A percentile compares a stretch with the other conserved stretches of the same genome.
Evolutionary conservation across 2,797 vertebrate species (phyloP).

Genomic region (Periparus ater): DNA sequence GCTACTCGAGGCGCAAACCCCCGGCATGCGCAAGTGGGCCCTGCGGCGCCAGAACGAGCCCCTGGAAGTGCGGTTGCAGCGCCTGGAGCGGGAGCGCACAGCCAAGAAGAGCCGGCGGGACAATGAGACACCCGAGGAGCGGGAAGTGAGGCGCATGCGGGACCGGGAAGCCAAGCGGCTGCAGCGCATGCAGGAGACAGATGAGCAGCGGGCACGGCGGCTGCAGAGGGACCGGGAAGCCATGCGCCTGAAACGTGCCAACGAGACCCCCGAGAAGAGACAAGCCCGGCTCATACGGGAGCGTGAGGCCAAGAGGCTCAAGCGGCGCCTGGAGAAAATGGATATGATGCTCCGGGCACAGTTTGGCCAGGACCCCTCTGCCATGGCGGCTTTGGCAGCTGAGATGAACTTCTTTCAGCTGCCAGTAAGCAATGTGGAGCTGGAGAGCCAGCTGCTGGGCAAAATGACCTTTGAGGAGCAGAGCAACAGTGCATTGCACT

Average conservation of each 20-base stretch:
- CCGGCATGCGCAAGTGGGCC: slow-evolving; percentile 87
- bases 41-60: slow-evolving; percentile 93
- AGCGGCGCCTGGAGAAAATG: slow-evolving; percentile 95
- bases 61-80: slow-evolving; percentile 86
- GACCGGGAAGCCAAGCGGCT: slow-evolving; percentile 96
- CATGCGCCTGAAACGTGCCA: slow-evolving; percentile 94
- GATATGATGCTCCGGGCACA: slow-evolving; percentile 95
- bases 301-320: slow-evolving; percentile 94
- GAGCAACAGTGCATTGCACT: slow-evolving; percentile 71
- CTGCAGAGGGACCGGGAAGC: slow-evolving; percentile 95
- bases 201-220: slow-evolving; percentile 91
- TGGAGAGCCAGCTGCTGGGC: slow-evolving; percentile 90
- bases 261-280: slow-evolving; percentile 94
- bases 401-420: slow-evolving; percentile 96
- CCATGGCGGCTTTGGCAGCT: slow-evolving; percentile 94
- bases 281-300: slow-evolving; percentile 94
- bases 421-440: slow-evolving; percentile 88
- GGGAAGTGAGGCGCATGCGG: slow-evolving; percentile 88
- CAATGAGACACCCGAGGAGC: slow-evolving; percentile 90
- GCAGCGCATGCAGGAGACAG: slow-evolving; percentile 95
- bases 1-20: slow-evolving; percentile 86
- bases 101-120: slow-evolving; percentile 96
- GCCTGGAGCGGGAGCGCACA: slow-evolving; percentile 92
- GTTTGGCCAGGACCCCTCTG: slow-evolving; percentile 95
- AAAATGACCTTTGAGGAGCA: slow-evolving; percentile 83